These are phyloP conservation scores for Drosophila mimetica DNA, from an alignment of 2,888 invertebrate genomes.

Conservation along the genomic window DNA sequence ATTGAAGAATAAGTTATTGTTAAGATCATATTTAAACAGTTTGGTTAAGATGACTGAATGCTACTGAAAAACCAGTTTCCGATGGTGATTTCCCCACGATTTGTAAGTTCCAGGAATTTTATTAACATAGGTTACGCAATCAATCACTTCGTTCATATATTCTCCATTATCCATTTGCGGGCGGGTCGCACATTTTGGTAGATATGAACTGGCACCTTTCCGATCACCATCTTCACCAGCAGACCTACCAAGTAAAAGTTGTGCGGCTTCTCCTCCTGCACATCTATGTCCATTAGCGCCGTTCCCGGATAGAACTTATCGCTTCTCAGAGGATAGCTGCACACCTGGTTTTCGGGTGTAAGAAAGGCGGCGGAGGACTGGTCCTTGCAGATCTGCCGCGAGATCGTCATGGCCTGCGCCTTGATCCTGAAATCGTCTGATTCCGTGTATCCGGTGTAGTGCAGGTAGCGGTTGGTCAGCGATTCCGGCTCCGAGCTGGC, in stretches of 20 bases:
- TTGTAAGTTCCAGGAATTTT: no score
- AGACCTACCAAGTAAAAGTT: conserved; percentile 56
- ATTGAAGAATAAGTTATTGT: no score
- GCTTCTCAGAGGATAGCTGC: conserved; percentile 45
- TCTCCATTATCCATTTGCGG: conserved; percentile 52
- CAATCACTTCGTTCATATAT: conserved; percentile 14
- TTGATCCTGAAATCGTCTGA: conserved; percentile 28
- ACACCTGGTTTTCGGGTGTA: conserved; percentile 52
- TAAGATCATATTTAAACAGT: no score
- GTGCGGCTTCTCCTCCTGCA: conserved; percentile 40
- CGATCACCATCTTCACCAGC: conserved; percentile 15
- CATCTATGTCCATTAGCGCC: conserved; percentile 49
- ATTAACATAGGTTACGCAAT: not conserved
- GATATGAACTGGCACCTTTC: not conserved
- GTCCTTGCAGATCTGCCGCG: conserved; percentile 31
- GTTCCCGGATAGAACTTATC: conserved; percentile 47
- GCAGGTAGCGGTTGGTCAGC: conserved; percentile 47
- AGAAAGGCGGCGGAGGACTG: conserved; percentile 18
- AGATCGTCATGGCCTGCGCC: conserved; percentile 39
- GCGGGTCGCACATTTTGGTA: conserved; percentile 51
- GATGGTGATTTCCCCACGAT: conserved; percentile 16
- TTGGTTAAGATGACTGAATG: no score
- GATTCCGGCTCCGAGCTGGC: conserved; percentile 40
- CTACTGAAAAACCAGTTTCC: conserved; percentile 54
- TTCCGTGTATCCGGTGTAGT: conserved; percentile 50